Percentiles rank a stretch among this genome's conserved stretches.
Evolutionary conservation across 2,797 vertebrate genomes (phyloP).

Genomic region (Gallinago nigripennis): DNA sequence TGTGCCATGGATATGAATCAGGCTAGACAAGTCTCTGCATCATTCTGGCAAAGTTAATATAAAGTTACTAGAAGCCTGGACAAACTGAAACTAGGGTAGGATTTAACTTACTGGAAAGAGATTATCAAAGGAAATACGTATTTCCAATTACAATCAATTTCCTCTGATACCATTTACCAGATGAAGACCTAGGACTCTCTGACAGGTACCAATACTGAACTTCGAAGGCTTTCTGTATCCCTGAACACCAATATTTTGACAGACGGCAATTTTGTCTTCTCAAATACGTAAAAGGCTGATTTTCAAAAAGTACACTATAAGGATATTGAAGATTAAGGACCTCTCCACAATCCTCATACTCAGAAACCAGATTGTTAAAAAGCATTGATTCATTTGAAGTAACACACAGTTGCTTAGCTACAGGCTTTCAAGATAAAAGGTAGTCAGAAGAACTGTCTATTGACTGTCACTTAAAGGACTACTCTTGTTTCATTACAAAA

Average conservation of each 20-base stretch:
- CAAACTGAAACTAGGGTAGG: neutral
- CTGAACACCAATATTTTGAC: neutral
- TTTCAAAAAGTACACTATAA: neutral
- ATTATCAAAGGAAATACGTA: constrained; percentile 16
- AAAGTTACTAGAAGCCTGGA: neutral
- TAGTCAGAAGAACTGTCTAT: neutral
- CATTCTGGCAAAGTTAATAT: constrained; percentile 36
- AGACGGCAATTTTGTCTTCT: neutral
- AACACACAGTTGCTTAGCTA: neutral
- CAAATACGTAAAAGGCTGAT: neutral
- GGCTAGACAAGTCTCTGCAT: neutral
- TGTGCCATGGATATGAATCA: neutral
- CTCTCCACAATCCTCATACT: neutral
- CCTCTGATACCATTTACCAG: constrained; percentile 40
- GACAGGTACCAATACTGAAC: neutral
- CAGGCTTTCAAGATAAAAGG: neutral
- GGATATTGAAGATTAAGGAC: neutral
- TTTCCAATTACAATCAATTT: constrained; percentile 52
- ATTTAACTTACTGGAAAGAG: constrained; percentile 24
- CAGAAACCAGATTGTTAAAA: neutral
- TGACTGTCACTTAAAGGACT: neutral
- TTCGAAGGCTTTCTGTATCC: neutral
- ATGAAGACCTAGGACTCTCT: neutral
- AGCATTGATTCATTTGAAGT: neutral
- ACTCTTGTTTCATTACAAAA: neutral